phyloP scores from a whole-genome alignment of 2,113 vertebrate genomes.

The Oryzias javanicus region DNA sequence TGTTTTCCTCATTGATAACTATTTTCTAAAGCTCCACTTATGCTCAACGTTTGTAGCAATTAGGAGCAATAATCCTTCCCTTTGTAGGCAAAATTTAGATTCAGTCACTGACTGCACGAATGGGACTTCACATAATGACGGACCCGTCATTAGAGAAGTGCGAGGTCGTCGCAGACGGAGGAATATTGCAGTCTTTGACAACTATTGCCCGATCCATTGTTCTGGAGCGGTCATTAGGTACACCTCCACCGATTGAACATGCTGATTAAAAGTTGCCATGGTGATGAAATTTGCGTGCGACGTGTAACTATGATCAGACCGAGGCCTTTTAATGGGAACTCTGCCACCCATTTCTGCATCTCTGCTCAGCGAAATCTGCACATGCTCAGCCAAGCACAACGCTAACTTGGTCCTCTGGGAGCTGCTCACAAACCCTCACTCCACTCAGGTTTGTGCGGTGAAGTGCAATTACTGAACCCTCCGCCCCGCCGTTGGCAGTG shows the following conservation, averaged over 20 bases:
- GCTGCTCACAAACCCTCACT: conserved; percentile 12
- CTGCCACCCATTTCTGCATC: conserved; percentile 20
- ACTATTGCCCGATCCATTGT: conserved; percentile 52
- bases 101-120: conserved; percentile 54
- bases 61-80: conserved; percentile 39
- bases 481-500: conserved; percentile 26
- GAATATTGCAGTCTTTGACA: conserved; percentile 47
- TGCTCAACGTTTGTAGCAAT: conserved; percentile 17
- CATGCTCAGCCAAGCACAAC: conserved; percentile 16
- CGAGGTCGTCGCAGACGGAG: conserved; percentile 30
- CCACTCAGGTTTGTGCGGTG: conserved; percentile 19
- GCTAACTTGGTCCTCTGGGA: conserved; percentile 9
- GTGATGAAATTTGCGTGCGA: conserved; percentile 11
- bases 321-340: conserved; percentile 24
- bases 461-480: conserved; percentile 28
- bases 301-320: conserved; percentile 5
- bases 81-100: conserved; percentile 34
- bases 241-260: conserved; percentile 20
- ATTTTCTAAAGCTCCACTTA: conserved; percentile 18
- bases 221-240: conserved; percentile 41
- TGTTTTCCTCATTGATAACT: background rate
- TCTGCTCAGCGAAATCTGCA: conserved; percentile 25
- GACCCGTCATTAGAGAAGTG: conserved; percentile 50
- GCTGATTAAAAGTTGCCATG: conserved; percentile 37
- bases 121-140: conserved; percentile 50